phyloP scores from a whole-genome alignment of 1,140 invertebrate species.

The Pogonomyrmex californicus region DNA sequence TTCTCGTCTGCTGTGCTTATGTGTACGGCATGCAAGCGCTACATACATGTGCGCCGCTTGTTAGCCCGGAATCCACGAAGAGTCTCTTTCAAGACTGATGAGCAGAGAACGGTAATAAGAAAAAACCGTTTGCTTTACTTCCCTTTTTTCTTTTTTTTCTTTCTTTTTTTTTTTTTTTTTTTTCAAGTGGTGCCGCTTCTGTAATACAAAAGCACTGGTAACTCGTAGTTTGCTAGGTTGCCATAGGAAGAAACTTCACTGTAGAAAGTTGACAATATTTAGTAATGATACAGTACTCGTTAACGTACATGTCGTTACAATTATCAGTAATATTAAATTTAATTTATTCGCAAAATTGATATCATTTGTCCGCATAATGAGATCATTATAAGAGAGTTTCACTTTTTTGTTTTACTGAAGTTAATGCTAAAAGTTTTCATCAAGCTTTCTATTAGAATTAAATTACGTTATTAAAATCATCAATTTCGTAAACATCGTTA shows the following conservation, averaged over 20 bases:
- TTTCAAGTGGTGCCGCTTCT: background rate
- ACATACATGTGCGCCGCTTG: constrained; percentile 65
- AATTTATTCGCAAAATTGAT: constrained; percentile 38
- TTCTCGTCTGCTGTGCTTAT: constrained; percentile 62
- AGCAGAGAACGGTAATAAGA: constrained; percentile 51
- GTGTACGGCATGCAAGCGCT: constrained; percentile 52
- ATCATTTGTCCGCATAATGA: constrained; percentile 25
- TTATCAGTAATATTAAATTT: constrained; percentile 31
- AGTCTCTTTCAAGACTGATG: constrained; percentile 69
- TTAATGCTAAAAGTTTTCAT: constrained; percentile 21
- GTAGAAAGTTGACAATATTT: background rate
- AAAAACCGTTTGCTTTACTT: constrained; percentile 28
- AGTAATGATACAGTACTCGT: constrained; percentile 7
- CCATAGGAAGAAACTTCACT: constrained; percentile 7
- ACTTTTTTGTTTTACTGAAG: background rate
- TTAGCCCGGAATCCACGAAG: constrained; percentile 65
- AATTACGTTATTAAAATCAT: background rate
- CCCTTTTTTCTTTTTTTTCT: background rate
- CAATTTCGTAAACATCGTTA: background rate
- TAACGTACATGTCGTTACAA: constrained; percentile 12
- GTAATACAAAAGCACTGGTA: background rate
- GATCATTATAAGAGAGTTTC: constrained; percentile 11
- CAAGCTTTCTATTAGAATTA: constrained; percentile 4
- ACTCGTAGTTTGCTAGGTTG: background rate
- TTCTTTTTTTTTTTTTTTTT: no score